Base-by-base conservation (phyloP, 2,888 invertebrate genomes). In the Stenoptilia bipunctidactyla region DNA sequence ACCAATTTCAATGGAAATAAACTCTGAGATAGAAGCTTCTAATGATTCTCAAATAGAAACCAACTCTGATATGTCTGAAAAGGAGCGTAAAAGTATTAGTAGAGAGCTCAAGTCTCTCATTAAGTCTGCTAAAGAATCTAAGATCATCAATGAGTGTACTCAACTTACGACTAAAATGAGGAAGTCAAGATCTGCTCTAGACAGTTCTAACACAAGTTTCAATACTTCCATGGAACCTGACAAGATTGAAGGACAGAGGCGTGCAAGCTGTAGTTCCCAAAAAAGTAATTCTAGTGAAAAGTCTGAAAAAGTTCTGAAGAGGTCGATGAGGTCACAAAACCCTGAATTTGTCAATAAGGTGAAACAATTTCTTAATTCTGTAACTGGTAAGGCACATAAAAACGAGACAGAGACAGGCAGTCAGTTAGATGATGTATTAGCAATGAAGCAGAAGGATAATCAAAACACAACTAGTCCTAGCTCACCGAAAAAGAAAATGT, bases 41-140 rank as follows among this genome's bases (percentile, higher is more conserved):
- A 66, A 66, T 58, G 71, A 76, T 39, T 71, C 74, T 10, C 69
- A 69, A 36, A 15, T 47, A 34, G 70, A 68, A 42, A 53, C 50
- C 36, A 54, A 49, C 34, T 52, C 63, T 42, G 77, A 79, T 15
- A 30, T 46, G 13, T 56, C 63, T 40, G 82, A 82, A 44, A 76
- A 68, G 46, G 80, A 74, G 30, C 76, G 66, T 42, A 75, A 67
- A 46, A 69, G 75, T 47, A 79, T 85, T 39, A 77, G 82, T 42
- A 75, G 88, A 45, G 90, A 91, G 60, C 68, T 90, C 41, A 80
- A 87, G 50, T 87, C 87, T 1, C 66, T 91, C 15, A 86, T 90
- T 46, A 88, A 88, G 20, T 86, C 90, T 10, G 88, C 89, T 15
- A 89, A 87, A 58, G 89, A 90, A 55, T 90, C 90, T 0, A 88